Evolutionary conservation across 1,140 invertebrate genomes (phyloP).

Genomic region (Lucilia cuprina): DNA sequence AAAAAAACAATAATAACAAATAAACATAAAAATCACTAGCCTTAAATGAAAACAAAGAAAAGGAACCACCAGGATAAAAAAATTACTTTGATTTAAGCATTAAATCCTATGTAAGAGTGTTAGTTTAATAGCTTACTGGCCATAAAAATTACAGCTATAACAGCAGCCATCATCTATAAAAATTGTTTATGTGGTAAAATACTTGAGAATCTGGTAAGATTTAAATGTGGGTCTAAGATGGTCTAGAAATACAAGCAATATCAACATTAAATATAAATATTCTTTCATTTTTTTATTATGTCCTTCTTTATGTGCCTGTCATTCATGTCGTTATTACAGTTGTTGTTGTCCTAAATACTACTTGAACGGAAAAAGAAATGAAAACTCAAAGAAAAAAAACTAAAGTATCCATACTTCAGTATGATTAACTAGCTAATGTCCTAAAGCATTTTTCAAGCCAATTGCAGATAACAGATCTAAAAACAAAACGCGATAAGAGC

Average conservation of each 20-base stretch:
- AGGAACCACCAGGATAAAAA: neutral
- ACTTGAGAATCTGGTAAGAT: neutral
- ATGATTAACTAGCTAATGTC: neutral
- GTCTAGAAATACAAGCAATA: neutral
- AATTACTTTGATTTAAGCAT: neutral
- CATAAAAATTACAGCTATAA: neutral
- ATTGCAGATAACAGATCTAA: neutral
- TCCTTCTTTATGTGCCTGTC: neutral
- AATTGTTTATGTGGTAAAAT: neutral
- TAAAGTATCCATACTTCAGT: neutral
- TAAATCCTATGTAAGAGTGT: neutral
- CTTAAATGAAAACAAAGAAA: too few species aligned
- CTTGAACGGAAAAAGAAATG: neutral
- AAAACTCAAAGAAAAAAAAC: neutral
- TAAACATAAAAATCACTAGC: too few species aligned
- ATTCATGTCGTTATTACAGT: neutral
- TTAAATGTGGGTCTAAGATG: too few species aligned
- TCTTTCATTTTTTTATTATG: neutral
- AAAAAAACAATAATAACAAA: neutral
- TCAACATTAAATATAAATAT: neutral
- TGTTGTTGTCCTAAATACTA: neutral
- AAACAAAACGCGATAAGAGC: neutral
- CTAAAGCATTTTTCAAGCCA: neutral
- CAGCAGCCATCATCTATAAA: neutral
- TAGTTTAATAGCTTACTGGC: neutral